Evolutionary conservation across 2,797 vertebrate species (phyloP), one percentile per base, ranked within the genome.

Genomic region (Pipistrellus nathusii): DNA sequence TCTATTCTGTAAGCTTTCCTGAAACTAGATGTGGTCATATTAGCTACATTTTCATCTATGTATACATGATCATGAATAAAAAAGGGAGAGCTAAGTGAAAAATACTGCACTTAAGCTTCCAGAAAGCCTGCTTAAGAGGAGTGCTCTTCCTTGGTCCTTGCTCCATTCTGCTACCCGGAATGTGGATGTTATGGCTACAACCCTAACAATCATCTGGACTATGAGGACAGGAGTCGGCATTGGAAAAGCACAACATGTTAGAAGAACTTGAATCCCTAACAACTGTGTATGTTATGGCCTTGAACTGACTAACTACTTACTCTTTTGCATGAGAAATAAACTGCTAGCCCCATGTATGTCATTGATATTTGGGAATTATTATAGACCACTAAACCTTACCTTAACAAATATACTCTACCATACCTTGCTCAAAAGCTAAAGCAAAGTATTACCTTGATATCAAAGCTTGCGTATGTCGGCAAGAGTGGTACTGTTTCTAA

Each of bases 221-320:
- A n/a, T n/a, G 14, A 89, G 21, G 30, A 53, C 51, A 64, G 44
- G 57, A 35, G 41, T 68, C 53, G 69, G 69, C 23, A 32, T 77
- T 78, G 44, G 86, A 82, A 86, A 92, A 72, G n/a, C 9, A 85
- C 21, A 82, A 9, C 38, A 11, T 35, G 12, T 48, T 77, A 71
- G 15, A 94, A 81, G 46, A 92, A 93, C 68, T 13, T 77, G 53
- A 93, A 80, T 62, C 17, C 13, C 44, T 55, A 44, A 88, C 25
- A 73, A 77, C 2, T 90, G 11, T 51, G 44, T 48, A 77, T 68
- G 3, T 30, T 17, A 18, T 12, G 21, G 62, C 32, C 62, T 41
- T 59, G 15, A 25, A 78, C 14, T 89, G 25, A 71, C 53, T 20
- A 5, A 53, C 69, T 77, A 72, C n/a, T 82, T 71, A 18, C n/a